These are phyloP conservation scores for Dipodomys merriami DNA, from an alignment of 2,113 vertebrate genomes.

Conservation along the genomic window DNA sequence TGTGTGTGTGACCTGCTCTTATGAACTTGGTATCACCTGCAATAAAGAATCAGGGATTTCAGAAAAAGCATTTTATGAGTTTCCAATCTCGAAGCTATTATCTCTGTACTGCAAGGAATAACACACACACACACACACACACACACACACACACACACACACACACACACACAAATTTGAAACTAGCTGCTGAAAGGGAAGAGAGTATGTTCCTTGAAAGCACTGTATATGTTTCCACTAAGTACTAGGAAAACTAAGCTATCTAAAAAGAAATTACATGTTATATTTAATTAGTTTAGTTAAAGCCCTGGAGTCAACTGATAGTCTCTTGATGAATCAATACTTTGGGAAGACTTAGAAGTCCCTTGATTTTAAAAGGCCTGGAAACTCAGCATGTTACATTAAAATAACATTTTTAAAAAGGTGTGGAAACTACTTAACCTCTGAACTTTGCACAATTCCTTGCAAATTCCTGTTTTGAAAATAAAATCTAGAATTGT, in stretches of 20 bases:
- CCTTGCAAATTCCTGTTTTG: constrained; percentile 46
- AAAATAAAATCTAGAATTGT: constrained; percentile 60
- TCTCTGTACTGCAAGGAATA: neutral
- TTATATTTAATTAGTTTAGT: constrained; percentile 35
- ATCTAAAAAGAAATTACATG: neutral
- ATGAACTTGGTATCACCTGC: neutral
- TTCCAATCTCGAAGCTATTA: constrained; percentile 46
- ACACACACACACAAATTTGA: neutral
- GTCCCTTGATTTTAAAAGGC: constrained; percentile 39
- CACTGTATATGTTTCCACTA: neutral
- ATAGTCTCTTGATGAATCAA: constrained; percentile 43
- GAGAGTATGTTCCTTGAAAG: constrained; percentile 48
- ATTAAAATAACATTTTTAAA: neutral
- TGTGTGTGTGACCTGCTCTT: neutral
- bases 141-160: too few species aligned
- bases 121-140: neutral
- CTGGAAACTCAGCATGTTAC: neutral
- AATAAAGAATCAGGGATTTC: constrained; percentile 24
- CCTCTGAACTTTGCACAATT: constrained; percentile 55
- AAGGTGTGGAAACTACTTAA: constrained; percentile 43
- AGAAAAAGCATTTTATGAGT: constrained; percentile 16
- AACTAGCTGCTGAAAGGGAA: constrained; percentile 20
- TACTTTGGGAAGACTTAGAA: constrained; percentile 5
- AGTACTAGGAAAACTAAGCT: constrained; percentile 3
- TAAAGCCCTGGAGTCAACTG: constrained; percentile 19